These are phyloP conservation scores for Atrina japonica DNA, from an alignment of 2,888 invertebrate genomes.

Conservation along the genomic window DNA sequence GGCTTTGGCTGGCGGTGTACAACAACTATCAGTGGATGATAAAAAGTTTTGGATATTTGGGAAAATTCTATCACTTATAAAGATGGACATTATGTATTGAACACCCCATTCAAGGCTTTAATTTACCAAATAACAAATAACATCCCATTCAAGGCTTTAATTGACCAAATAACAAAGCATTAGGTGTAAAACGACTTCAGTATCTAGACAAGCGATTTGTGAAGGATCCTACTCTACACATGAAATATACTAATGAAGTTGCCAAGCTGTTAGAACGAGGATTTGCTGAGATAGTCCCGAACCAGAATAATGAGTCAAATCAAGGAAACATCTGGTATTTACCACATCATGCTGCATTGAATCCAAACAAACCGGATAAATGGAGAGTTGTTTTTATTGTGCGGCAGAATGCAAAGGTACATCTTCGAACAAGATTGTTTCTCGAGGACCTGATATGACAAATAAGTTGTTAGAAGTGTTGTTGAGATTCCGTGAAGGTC, in stretches of 20 bases:
- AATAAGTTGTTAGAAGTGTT: conserved; percentile 4
- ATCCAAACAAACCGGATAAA: conserved; percentile 37
- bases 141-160: too few species aligned
- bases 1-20: not conserved
- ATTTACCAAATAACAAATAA: too few species aligned
- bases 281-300: not conserved
- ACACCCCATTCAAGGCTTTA: not conserved
- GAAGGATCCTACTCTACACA: too few species aligned
- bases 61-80: not conserved
- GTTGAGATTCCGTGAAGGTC: too few species aligned
- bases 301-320: not conserved
- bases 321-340: conserved; percentile 29
- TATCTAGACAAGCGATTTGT: not conserved
- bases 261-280: not conserved
- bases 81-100: conserved; percentile 8
- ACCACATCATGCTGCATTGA: conserved; percentile 36
- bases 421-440: too few species aligned
- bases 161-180: conserved; percentile 8
- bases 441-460: too few species aligned
- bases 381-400: conserved; percentile 47
- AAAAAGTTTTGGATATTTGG: conserved; percentile 14
- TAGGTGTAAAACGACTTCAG: not conserved
- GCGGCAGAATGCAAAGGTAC: too few species aligned
- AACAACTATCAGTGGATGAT: conserved; percentile 18
- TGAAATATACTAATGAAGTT: not conserved